Evolutionary conservation across 2,113 vertebrate species (phyloP), one percentile per base, ranked within the genome.

Genomic region (Pseudois nayaur): DNA sequence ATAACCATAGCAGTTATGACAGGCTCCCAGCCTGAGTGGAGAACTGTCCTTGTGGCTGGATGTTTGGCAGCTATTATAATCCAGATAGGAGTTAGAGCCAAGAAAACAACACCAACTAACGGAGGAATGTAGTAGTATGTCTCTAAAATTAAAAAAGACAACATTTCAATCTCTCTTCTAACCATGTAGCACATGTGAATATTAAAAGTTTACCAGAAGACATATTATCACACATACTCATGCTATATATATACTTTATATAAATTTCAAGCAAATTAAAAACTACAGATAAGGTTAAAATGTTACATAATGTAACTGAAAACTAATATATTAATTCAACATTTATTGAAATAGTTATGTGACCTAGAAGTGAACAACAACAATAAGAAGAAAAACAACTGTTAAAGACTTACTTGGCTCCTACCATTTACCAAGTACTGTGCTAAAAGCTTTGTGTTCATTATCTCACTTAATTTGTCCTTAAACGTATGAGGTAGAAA

Each of bases 1-100:
- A 99, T 99, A 96, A 99, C 96, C 99, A 99, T 99, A 93, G 99
- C 99, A n/a, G 99, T 99, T 98, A 99, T 99, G 98, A 99, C 99
- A 14, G 99, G 99, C 98, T 99, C 99, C 99, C 99, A 99, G 93
- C 99, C 99, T 1, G 99, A 99, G 98, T 99, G 99, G 52, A 99
- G 99, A 95, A 99, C 99, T 57, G 99, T 99, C 98, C 99, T 99
- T 97, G 99, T 99, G 97, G 99, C 99, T 33, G 99, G 99, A 97
- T 99, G 99, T 96, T 99, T 99, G 98, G 99, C 99, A 96, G 99
- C 99, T 98, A 99, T 99, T 98, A 99, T 99, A 97, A 99, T 99
- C 99, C 99, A 99, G 97, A 99, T 98, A 1, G 99, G 99, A 97
- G 99, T 99, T 81, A 99, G 98, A 98, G 99, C 99, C 99, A 99